Evolutionary conservation across 2,888 invertebrate species (phyloP).

Genomic region (Cryptocephalus primarius): DNA sequence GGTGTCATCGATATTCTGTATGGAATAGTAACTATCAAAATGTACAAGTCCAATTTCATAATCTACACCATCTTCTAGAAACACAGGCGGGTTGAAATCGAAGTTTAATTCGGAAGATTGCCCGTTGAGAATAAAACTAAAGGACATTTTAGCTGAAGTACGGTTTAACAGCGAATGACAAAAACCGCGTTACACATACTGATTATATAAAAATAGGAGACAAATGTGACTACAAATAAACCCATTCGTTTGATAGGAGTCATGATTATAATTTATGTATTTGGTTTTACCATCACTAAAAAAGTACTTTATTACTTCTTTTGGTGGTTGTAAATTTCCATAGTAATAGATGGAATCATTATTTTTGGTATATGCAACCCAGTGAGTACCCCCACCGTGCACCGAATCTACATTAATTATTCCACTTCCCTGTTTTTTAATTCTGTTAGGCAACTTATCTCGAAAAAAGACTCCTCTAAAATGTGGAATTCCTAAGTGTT

Average conservation of each 20-base stretch:
- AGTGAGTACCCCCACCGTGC: constrained; percentile 9
- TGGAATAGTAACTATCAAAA: constrained; percentile 6
- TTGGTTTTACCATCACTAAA: not conserved
- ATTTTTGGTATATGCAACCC: constrained; percentile 8
- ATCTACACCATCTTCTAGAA: constrained; percentile 3
- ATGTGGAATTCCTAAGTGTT: constrained; percentile 2
- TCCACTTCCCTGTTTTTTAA: constrained; percentile 5
- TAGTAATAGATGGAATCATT: constrained; percentile 6
- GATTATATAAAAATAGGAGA: constrained; percentile 6
- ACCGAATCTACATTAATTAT: constrained; percentile 10
- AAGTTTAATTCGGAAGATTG: not conserved
- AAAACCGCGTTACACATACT: not conserved
- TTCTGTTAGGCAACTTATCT: constrained; percentile 6
- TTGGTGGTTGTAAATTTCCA: constrained; percentile 8
- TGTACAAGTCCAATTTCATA: constrained; percentile 6
- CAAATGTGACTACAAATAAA: not conserved
- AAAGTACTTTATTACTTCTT: constrained; percentile 11
- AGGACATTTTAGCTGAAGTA: not conserved
- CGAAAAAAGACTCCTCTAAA: constrained; percentile 8
- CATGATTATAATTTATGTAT: not conserved
- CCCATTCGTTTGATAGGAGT: not conserved
- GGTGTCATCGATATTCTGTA: constrained; percentile 1
- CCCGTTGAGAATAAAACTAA: too few species aligned
- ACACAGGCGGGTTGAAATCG: constrained; percentile 6
- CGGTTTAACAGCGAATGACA: not conserved